Percentiles rank a stretch among this genome's conserved stretches.
Evolutionary conservation across 2,888 invertebrate genomes (phyloP).

Genomic region (Dolichopus griseipennis): DNA sequence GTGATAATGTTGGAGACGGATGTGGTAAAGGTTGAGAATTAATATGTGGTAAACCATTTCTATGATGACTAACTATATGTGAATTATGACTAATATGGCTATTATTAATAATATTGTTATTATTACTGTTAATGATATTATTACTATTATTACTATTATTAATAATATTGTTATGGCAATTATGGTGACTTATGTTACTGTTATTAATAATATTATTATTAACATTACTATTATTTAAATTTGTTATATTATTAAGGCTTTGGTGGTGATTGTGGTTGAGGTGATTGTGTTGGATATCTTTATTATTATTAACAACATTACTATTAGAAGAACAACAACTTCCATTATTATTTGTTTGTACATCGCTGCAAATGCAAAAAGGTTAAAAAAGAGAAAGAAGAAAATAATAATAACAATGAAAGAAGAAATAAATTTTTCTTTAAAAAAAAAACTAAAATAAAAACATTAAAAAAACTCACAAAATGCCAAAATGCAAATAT

Average conservation of each 20-base stretch:
- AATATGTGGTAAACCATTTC: neutral
- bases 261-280: constrained; percentile 14
- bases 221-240: constrained; percentile 12
- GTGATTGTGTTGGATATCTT: constrained; percentile 14
- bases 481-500: constrained; percentile 42
- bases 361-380: constrained; percentile 36
- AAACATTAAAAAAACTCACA: constrained; percentile 38
- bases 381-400: constrained; percentile 19
- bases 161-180: constrained; percentile 15
- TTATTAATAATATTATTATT: constrained; percentile 15
- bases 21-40: constrained; percentile 14
- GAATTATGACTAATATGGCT: neutral
- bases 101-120: constrained; percentile 7
- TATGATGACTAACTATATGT: constrained; percentile 7
- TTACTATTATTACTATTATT: constrained; percentile 7
- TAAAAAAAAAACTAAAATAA: constrained; percentile 43
- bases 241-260: constrained; percentile 8
- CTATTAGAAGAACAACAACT: constrained; percentile 30
- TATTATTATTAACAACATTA: constrained; percentile 8
- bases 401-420: constrained; percentile 13
- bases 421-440: constrained; percentile 18
- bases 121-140: constrained; percentile 9
- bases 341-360: constrained; percentile 42
- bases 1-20: constrained; percentile 11
- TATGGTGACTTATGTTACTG: constrained; percentile 14